Base-by-base conservation (phyloP, 1,140 invertebrate genomes). In the Venturia canescens region DNA sequence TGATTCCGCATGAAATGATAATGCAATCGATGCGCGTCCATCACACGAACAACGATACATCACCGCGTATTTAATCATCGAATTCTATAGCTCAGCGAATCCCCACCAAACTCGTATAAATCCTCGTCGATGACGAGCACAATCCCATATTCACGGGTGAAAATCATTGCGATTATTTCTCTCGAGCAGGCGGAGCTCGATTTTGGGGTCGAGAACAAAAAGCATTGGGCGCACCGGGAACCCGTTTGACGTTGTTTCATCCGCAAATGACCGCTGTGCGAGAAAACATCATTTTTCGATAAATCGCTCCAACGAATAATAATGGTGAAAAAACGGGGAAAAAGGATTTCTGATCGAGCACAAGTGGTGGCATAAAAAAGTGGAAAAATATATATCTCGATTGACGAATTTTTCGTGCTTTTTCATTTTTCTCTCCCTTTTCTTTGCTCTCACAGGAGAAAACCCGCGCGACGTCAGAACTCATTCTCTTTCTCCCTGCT, bases 151-250 rank as follows among this genome's bases (percentile, higher is more conserved):
- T 63, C 72, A 27, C 27, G 16, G 31, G 53, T 15, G 71, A 53
- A 76, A 60, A 76, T 76, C 18, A 76, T 34, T 57, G 13, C 53
- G 21, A 76, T 76, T 63, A 76, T 60, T 76, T 53, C 23, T 31
- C 13, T 18, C 34, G 69, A 1, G 27, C 38, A 27, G 9, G 18
- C 15, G 9, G 66, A 31, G 66, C 66, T 69, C 29, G 9, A 18
- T 27, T 69, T 3, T 31, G 60, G 60, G 60, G 21, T 13, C 16
- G 13, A 69, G 27, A 31, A 34, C 18, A 31, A 69, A 69, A 69
- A 9, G 13, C 13, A 44, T 44, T 44, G 38, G 11, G 13, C 38
- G 38, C 38, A 44, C 11, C 1, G 7, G 11, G 38, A 11, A 44
- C 13, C 11, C 16, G 27, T 11, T 9, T 15, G 26, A 18, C 18